These are phyloP conservation scores for Cotesia glomerata DNA, from an alignment of 1,140 invertebrate species.

Conservation along the genomic window DNA sequence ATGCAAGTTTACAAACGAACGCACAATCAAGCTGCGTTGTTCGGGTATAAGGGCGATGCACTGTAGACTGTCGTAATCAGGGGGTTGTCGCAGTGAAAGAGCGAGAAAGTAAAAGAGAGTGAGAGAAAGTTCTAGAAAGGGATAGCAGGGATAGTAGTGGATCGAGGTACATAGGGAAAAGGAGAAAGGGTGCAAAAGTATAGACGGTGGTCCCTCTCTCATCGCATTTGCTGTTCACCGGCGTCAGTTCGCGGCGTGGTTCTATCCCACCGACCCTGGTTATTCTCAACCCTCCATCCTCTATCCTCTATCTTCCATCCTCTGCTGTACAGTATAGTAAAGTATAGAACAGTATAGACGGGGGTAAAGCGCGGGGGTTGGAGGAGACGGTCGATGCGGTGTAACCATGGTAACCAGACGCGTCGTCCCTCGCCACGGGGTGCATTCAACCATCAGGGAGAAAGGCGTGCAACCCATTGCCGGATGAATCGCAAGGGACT, in stretches of 20 bases:
- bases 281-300: not conserved
- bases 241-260: not conserved
- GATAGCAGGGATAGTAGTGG: not conserved
- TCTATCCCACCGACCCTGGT: slow-evolving; percentile 8
- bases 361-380: slow-evolving; percentile 46
- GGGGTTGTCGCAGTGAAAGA: slow-evolving; percentile 18
- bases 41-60: slow-evolving; percentile 33
- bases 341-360: slow-evolving; percentile 21
- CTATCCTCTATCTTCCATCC: slow-evolving; percentile 11
- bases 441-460: slow-evolving; percentile 57
- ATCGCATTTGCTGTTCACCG: slow-evolving; percentile 9
- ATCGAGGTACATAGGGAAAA: not conserved
- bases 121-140: not conserved
- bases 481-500: slow-evolving; percentile 18
- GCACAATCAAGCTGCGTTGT: slow-evolving; percentile 20
- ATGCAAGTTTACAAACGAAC: slow-evolving; percentile 6
- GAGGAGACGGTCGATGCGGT: slow-evolving; percentile 58
- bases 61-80: not conserved
- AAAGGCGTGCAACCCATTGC: slow-evolving; percentile 27
- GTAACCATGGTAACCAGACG: slow-evolving; percentile 62
- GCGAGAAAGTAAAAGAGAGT: not conserved
- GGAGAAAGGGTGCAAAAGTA: not conserved
- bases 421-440: slow-evolving; percentile 53
- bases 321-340: slow-evolving; percentile 9
- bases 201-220: slow-evolving; percentile 11